A percentile compares a stretch with the other conserved stretches of the same genome.
These are phyloP conservation scores for Coregonus ussuriensis DNA, from an alignment of 2,797 vertebrate species.

Conservation along the genomic window DNA sequence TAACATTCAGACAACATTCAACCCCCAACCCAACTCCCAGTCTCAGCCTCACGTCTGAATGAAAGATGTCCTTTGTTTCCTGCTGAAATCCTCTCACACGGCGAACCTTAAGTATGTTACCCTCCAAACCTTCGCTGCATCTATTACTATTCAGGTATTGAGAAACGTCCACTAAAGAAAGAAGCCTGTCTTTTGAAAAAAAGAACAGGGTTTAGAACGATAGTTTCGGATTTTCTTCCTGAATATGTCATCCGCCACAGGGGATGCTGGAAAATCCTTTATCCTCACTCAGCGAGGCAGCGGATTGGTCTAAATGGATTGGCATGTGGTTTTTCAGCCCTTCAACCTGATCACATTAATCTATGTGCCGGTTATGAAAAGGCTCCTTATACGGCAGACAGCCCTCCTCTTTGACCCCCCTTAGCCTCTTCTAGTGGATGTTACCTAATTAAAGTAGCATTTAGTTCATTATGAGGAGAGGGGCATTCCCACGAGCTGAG, in stretches of 20 bases:
- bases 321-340: not conserved
- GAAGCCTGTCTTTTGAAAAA: too few species aligned
- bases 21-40: constrained; percentile 10
- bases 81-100: constrained; percentile 54
- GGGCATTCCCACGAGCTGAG: constrained; percentile 36
- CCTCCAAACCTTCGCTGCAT: constrained; percentile 29
- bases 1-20: constrained; percentile 19
- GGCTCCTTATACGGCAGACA: constrained; percentile 9
- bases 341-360: constrained; percentile 24
- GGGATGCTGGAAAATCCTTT: not conserved
- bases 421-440: constrained; percentile 24
- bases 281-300: not conserved
- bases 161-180: not conserved
- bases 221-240: not conserved
- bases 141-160: constrained; percentile 25
- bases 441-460: constrained; percentile 36
- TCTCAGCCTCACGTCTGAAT: constrained; percentile 4
- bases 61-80: constrained; percentile 54
- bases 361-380: constrained; percentile 20
- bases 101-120: constrained; percentile 50
- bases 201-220: too few species aligned
- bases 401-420: not conserved
- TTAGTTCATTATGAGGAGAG: constrained; percentile 25
- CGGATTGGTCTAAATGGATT: not conserved
- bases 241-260: constrained; percentile 27